Percentiles rank a stretch among this genome's conserved stretches.
These are phyloP conservation scores for Rhinella marina DNA, from an alignment of 2,797 vertebrate genomes.

Conservation along the genomic window DNA sequence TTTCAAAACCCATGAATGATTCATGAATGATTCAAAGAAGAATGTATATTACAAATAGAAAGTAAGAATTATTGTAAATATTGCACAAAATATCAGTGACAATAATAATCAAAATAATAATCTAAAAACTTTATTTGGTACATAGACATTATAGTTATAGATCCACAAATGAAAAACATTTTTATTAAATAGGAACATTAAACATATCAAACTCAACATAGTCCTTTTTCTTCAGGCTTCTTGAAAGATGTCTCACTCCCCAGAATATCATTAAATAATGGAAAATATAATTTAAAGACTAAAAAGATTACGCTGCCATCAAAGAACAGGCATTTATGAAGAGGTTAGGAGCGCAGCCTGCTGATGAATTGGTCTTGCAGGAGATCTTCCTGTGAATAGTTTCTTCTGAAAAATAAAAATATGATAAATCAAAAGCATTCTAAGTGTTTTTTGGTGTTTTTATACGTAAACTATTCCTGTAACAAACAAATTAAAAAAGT, in stretches of 20 bases:
- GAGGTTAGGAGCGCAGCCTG: conserved; percentile 45
- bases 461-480: background rate
- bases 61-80: background rate
- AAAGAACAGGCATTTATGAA: conserved; percentile 14
- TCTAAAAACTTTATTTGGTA: conserved; percentile 58
- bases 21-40: too few species aligned
- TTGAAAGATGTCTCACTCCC: conserved; percentile 2
- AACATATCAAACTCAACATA: conserved; percentile 14
- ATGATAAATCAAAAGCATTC: background rate
- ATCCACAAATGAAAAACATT: conserved; percentile 44
- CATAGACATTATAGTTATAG: conserved; percentile 37
- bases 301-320: conserved; percentile 38
- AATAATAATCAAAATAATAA: background rate
- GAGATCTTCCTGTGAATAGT: conserved; percentile 46
- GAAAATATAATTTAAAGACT: conserved; percentile 59
- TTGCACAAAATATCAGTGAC: background rate
- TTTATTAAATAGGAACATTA: conserved; percentile 12
- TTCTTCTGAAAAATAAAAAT: conserved; percentile 48
- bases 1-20: background rate
- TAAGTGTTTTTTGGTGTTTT: background rate
- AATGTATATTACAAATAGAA: background rate
- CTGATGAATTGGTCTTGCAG: conserved; percentile 55
- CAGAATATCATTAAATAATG: conserved; percentile 31
- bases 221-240: background rate
- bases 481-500: too few species aligned